A percentile compares a stretch with the other conserved stretches of the same genome.
phyloP scores from a whole-genome alignment of 2,888 invertebrate genomes.

The Resseliella maxima region DNA sequence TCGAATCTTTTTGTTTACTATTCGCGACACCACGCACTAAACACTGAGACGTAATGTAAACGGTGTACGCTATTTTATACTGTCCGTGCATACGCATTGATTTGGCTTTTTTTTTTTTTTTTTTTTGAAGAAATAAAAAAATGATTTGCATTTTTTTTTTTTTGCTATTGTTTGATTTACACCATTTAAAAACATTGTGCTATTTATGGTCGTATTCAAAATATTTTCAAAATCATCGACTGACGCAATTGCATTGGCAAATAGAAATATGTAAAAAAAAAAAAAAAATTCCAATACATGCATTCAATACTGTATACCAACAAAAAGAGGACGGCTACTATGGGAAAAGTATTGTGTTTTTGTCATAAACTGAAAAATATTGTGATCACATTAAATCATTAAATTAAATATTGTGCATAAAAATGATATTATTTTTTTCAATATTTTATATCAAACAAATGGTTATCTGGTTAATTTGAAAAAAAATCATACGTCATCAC shows the following conservation, averaged over 20 bases:
- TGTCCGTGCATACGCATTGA: neutral
- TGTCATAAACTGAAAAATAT: too few species aligned
- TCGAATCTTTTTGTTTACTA: neutral
- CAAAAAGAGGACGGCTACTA: too few species aligned
- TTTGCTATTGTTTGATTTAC: neutral
- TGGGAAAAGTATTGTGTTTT: too few species aligned
- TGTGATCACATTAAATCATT: too few species aligned
- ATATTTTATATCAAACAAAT: too few species aligned
- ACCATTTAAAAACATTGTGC: constrained; percentile 28
- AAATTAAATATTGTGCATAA: too few species aligned
- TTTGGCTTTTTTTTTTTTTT: neutral
- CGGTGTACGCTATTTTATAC: neutral
- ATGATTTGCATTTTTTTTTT: constrained; percentile 20
- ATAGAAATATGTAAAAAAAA: neutral
- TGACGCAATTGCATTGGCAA: constrained; percentile 14
- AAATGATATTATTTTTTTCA: too few species aligned
- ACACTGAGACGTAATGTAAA: neutral
- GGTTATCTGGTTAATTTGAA: too few species aligned
- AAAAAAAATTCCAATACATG: neutral
- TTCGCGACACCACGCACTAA: neutral
- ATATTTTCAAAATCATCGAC: neutral
- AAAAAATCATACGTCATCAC: too few species aligned
- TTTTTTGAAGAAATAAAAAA: neutral
- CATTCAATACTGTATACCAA: too few species aligned
- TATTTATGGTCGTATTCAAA: constrained; percentile 10